phyloP scores from a whole-genome alignment of 2,113 vertebrate species.

The Cryptoleucopteryx plumbea region DNA sequence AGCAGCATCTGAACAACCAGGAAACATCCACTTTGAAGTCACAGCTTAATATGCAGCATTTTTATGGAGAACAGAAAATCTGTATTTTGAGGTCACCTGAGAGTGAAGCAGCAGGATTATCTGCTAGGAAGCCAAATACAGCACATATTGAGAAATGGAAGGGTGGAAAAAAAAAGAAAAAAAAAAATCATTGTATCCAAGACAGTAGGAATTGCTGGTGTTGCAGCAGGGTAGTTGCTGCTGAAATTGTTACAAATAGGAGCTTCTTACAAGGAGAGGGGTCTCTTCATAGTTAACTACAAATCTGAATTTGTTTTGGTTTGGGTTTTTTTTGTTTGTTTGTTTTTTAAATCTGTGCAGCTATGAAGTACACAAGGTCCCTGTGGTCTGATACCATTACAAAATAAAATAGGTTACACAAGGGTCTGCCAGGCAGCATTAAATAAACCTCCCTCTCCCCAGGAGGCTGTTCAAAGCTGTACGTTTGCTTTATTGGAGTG shows the following conservation, averaged over 20 bases:
- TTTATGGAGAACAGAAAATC: not conserved
- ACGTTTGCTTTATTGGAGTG: not conserved
- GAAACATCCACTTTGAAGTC: not conserved
- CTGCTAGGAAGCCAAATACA: not conserved
- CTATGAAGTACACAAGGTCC: not conserved
- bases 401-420: not conserved
- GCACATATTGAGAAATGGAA: not conserved
- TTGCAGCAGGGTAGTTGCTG: not conserved
- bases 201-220: not conserved
- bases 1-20: not conserved
- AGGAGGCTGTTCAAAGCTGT: not conserved
- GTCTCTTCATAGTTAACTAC: not conserved
- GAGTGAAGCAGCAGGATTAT: not conserved
- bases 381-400: too few relatives aligned
- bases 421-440: not conserved
- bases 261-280: not conserved
- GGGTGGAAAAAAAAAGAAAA: accelerated
- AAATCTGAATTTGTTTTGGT: not conserved
- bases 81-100: not conserved
- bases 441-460: not conserved
- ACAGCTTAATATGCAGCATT: accelerated
- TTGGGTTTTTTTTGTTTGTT: not conserved
- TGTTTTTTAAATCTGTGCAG: not conserved
- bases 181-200: not conserved
- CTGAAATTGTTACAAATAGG: not conserved